Evolutionary conservation across 2,888 invertebrate species (phyloP).

Genomic region (Tromatobia lineatoria): DNA sequence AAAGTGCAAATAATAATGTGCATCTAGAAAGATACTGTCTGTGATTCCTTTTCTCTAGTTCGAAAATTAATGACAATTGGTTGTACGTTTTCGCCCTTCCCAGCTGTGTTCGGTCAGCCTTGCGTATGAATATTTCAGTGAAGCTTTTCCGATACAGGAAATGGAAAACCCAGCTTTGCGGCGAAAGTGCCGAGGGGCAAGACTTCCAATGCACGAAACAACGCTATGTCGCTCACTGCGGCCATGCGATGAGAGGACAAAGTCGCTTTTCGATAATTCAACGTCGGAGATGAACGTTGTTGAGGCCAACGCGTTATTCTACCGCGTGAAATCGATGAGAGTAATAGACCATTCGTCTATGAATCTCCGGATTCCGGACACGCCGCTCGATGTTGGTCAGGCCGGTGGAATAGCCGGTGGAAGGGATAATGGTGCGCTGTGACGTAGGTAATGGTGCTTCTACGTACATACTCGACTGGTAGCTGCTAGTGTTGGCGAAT

Average conservation of each 20-base stretch:
- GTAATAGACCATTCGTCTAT: constrained; percentile 36
- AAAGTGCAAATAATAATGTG: not conserved
- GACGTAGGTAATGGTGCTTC: constrained; percentile 12
- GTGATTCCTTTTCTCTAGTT: not conserved
- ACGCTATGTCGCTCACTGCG: not conserved
- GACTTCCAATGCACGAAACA: not conserved
- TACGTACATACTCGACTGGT: constrained; percentile 13
- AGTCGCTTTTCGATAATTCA: constrained; percentile 20
- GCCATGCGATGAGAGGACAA: not conserved
- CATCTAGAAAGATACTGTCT: not conserved
- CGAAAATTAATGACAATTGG: not conserved
- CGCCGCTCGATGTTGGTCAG: constrained; percentile 25
- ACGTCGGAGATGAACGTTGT: not conserved
- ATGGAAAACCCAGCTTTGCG: constrained; percentile 21
- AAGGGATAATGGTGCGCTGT: constrained; percentile 38
- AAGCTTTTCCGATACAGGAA: constrained; percentile 28
- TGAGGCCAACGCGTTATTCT: constrained; percentile 4
- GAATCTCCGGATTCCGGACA: constrained; percentile 43
- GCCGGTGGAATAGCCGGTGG: not conserved
- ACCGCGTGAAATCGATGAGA: constrained; percentile 23
- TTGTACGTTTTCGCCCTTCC: not conserved
- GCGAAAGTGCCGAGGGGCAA: not conserved
- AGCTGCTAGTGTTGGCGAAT: not conserved
- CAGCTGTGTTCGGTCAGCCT: not conserved
- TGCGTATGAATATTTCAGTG: constrained; percentile 37